Evolutionary conservation across 1,140 invertebrate species (phyloP), one percentile per base, ranked within the genome.

Genomic region (Hycleus cichorii): DNA sequence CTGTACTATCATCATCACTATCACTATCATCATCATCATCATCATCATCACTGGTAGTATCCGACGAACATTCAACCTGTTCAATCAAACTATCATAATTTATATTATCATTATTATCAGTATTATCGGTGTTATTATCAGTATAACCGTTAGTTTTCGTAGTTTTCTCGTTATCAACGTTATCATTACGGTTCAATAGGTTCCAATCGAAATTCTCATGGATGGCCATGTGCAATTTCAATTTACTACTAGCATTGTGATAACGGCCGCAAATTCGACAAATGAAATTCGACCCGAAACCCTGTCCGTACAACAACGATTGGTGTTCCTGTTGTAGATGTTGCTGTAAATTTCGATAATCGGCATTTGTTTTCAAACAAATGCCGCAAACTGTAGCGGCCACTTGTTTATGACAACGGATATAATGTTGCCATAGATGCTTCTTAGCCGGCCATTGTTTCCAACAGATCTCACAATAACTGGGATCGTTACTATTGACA

Each of bases 391-490:
- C 79, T 0, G 80, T 80, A 0, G 80, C 80, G 0, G 81, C 80
- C 55, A 79, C 79, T 2, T 72, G 67, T 27, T 78, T 75, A 66
- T 84, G 82, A 60, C 80, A 82, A 6, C 82, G 69, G 32, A 83
- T 83, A 18, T 83, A 69, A 65, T 84, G 82, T 62, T 83, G 81
- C 82, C 82, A 84, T 0, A 83, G 65, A 59, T 83, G 81, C 60
- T 81, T 81, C 57, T 81, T 81, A 0, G 79, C 80, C 0, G 81
- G 80, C 80, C 80, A 84, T 12, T 76, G 77, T 65, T 83, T 84
- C 1, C 76, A 76, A 57, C 82, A 84, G 1, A 83, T 78, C 52
- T 82, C 80, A 58, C 82, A 84, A 0, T 63, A 59, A 11, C 70
- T 70, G 1, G 72, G 72, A 57, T 69, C 69, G 45, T 73, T 70